Evolutionary conservation across 2,113 vertebrate species (phyloP).

Genomic region (Hippolais icterina): DNA sequence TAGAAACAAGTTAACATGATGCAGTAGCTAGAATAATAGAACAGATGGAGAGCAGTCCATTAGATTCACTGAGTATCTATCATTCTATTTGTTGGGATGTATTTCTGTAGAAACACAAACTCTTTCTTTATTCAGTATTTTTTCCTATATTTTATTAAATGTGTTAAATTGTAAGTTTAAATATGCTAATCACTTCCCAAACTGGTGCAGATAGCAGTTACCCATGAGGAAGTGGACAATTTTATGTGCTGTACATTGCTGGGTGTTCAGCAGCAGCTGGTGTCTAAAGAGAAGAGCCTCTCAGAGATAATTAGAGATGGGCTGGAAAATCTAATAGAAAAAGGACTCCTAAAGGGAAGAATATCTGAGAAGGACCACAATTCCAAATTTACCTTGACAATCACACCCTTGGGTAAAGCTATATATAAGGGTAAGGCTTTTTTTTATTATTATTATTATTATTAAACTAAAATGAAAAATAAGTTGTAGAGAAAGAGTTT

Average conservation of each 20-base stretch:
- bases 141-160: not conserved
- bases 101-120: not conserved
- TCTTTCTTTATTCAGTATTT: not conserved
- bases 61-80: not conserved
- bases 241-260: constrained; percentile 87
- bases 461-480: not conserved
- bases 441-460: not conserved
- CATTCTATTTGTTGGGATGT: not conserved
- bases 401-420: constrained; percentile 88
- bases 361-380: not conserved
- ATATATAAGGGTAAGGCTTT: constrained; percentile 85
- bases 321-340: constrained; percentile 77
- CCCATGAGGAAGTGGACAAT: constrained; percentile 68
- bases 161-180: not conserved
- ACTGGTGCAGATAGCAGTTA: constrained; percentile 80
- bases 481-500: not conserved
- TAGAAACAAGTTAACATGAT: not conserved
- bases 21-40: not conserved
- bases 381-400: constrained; percentile 50
- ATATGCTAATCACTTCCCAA: not conserved
- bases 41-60: not conserved
- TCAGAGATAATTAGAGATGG: constrained; percentile 72
- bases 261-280: constrained; percentile 80
- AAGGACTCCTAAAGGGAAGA: constrained; percentile 76
- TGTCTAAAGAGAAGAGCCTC: constrained; percentile 79